phyloP scores from a whole-genome alignment of 2,888 invertebrate species.

The Drosophila meridionalis region DNA sequence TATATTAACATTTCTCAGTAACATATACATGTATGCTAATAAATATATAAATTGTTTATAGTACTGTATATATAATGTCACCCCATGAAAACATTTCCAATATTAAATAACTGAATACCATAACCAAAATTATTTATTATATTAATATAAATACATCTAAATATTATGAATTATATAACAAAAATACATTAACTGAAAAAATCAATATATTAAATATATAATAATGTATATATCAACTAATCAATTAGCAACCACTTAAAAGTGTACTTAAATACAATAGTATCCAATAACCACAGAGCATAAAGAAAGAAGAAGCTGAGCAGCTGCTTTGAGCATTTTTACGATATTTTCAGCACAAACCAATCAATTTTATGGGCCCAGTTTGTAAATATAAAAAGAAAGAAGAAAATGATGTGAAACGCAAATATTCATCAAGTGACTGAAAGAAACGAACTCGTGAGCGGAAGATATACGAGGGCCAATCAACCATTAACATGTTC shows the following conservation, averaged over 20 bases:
- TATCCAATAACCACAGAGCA: background rate
- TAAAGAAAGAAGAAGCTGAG: background rate
- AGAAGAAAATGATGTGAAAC: slow-evolving; percentile 22
- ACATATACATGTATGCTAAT: too few species aligned
- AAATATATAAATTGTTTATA: too few species aligned
- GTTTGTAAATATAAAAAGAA: slow-evolving; percentile 52
- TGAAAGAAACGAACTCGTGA: slow-evolving; percentile 35
- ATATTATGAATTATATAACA: too few species aligned
- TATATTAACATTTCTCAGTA: too few species aligned
- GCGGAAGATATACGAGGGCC: slow-evolving; percentile 64
- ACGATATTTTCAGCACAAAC: slow-evolving; percentile 71
- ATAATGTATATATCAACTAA: background rate
- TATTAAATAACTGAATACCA: too few species aligned
- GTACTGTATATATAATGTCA: too few species aligned
- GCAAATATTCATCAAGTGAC: slow-evolving; percentile 45
- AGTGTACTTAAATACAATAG: background rate
- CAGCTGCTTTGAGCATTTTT: slow-evolving; percentile 37
- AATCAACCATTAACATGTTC: slow-evolving; percentile 82
- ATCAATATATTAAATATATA: too few species aligned
- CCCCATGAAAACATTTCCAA: too few species aligned
- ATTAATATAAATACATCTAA: too few species aligned
- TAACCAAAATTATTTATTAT: too few species aligned
- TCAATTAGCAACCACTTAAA: background rate
- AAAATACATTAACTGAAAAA: too few species aligned
- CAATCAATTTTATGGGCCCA: slow-evolving; percentile 66